A percentile compares a stretch with the other conserved stretches of the same genome.
Conservation (phyloP, 2,113 vertebrate genomes). For the Cebidichthys violaceus region DNA sequence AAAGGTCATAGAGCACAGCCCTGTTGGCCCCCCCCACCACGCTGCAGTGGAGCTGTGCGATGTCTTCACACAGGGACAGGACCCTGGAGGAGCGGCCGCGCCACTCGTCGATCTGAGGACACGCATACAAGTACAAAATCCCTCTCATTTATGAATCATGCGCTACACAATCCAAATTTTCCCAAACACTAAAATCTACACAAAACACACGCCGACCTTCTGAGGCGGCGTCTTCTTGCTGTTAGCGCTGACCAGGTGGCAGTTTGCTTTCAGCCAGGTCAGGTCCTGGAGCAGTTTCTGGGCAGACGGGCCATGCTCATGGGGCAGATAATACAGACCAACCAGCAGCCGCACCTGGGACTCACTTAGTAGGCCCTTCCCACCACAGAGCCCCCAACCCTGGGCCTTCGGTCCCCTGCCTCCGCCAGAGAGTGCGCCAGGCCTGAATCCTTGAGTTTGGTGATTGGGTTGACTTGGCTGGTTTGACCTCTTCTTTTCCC, state of each 20-base stretch:
- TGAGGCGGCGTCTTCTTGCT: slow-evolving; percentile 79
- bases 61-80: slow-evolving; percentile 81
- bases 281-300: slow-evolving; percentile 86
- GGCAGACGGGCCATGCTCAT: slow-evolving; percentile 83
- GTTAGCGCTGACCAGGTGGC: slow-evolving; percentile 79
- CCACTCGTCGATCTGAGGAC: slow-evolving; percentile 80
- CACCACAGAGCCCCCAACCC: slow-evolving; percentile 60
- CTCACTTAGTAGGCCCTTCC: slow-evolving; percentile 80
- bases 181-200: not conserved
- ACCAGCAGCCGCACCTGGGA: slow-evolving; percentile 86
- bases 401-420: slow-evolving; percentile 65
- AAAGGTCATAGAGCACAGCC: slow-evolving; percentile 89
- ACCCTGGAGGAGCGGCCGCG: slow-evolving; percentile 80
- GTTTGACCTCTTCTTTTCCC: slow-evolving; percentile 48
- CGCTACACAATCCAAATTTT: not conserved
- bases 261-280: slow-evolving; percentile 86
- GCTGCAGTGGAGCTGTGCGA: slow-evolving; percentile 84
- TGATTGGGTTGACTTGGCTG: slow-evolving; percentile 41
- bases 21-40: slow-evolving; percentile 82
- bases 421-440: slow-evolving; percentile 35
- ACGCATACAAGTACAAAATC: not conserved
- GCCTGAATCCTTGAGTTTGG: slow-evolving; percentile 48
- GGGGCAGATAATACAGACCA: slow-evolving; percentile 89
- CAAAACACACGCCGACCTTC: slow-evolving; percentile 72
- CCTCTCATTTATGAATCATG: not conserved